Conservation (phyloP, 2,113 vertebrate genomes). For the Benitochromis conjunctus region DNA sequence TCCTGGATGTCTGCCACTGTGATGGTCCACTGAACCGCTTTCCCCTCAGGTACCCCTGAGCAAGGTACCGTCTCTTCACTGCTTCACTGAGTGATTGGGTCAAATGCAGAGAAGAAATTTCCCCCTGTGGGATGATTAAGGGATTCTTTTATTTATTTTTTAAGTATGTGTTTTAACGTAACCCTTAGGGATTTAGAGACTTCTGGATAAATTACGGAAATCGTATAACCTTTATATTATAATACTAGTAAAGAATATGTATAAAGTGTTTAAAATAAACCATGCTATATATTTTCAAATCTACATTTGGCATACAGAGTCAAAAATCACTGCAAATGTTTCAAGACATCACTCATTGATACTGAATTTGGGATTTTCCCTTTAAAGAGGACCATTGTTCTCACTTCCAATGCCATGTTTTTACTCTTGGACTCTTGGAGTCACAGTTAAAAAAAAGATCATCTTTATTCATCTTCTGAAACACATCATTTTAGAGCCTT, state of each 20-base stretch:
- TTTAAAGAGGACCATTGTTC: not conserved
- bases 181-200: not conserved
- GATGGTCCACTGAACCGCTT: too few species aligned
- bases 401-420: not conserved
- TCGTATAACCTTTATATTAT: not conserved
- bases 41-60: too few species aligned
- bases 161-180: not conserved
- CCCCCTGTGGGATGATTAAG: too few species aligned
- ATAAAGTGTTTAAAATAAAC: not conserved
- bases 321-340: not conserved
- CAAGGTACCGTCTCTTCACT: too few species aligned
- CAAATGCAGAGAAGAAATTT: too few species aligned
- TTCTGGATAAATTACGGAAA: not conserved
- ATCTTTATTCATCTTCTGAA: not conserved
- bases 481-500: not conserved
- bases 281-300: not conserved
- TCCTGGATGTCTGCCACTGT: too few species aligned
- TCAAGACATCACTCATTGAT: not conserved
- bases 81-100: too few species aligned
- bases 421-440: not conserved
- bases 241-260: not conserved
- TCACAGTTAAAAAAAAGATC: not conserved
- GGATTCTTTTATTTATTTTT: too few species aligned
- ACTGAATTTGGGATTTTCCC: not conserved
- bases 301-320: not conserved